These are phyloP conservation scores for Meles meles DNA, from an alignment of 2,113 vertebrate species.

Conservation along the genomic window DNA sequence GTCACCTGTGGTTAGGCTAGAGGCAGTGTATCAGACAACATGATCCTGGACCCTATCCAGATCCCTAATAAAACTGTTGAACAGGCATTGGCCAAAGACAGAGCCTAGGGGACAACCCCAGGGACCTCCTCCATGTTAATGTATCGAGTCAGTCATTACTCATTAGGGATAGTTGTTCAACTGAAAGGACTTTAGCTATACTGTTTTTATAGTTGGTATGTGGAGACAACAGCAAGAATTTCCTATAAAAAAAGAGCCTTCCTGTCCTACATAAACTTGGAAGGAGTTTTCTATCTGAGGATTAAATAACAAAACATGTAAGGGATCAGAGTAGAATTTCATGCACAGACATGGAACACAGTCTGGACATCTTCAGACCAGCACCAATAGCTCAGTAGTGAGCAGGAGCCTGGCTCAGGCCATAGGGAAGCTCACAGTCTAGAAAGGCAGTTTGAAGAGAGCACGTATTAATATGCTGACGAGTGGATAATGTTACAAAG, in stretches of 20 bases:
- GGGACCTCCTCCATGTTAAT: neutral
- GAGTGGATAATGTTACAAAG: neutral
- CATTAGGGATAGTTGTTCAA: neutral
- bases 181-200: neutral
- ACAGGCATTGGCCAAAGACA: neutral
- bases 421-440: neutral
- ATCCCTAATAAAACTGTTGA: neutral
- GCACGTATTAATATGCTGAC: neutral
- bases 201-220: neutral
- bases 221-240: neutral
- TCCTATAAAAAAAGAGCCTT: neutral
- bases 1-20: neutral
- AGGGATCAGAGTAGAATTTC: neutral
- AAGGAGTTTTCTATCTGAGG: neutral
- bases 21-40: neutral
- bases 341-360: neutral
- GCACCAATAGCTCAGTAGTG: neutral
- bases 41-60: neutral
- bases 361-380: neutral
- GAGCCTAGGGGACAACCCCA: neutral
- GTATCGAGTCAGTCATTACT: neutral
- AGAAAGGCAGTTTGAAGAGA: neutral
- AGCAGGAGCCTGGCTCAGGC: neutral
- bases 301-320: neutral
- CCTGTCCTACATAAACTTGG: neutral